Evolutionary conservation across 1,140 invertebrate species (phyloP).

Genomic region (Drosophila pruinosa): DNA sequence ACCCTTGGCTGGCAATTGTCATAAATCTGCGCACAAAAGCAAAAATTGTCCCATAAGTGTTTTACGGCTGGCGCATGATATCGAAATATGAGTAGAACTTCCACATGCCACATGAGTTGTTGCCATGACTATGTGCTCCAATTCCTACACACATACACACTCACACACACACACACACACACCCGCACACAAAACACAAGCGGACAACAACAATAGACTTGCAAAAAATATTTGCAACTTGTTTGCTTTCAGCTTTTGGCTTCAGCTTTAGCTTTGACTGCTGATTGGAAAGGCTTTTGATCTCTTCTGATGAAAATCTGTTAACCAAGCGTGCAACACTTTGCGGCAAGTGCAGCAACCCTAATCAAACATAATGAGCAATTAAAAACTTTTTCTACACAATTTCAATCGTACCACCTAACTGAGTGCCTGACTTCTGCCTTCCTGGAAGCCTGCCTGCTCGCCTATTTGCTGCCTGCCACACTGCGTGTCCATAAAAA

Average conservation of each 20-base stretch:
- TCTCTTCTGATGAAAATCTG: constrained; percentile 59
- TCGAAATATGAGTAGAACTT: constrained; percentile 11
- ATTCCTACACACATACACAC: constrained; percentile 44
- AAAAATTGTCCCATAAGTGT: constrained; percentile 71
- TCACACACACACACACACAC: constrained; percentile 7
- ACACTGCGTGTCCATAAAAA: constrained; percentile 8
- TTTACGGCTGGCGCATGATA: constrained; percentile 70
- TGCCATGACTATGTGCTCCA: constrained; percentile 54
- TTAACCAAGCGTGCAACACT: constrained; percentile 47
- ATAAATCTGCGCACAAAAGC: constrained; percentile 42
- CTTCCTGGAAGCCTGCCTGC: neutral
- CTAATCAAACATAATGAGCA: constrained; percentile 75
- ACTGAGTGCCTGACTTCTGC: neutral
- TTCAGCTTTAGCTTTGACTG: constrained; percentile 20
- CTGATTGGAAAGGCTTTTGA: constrained; percentile 74
- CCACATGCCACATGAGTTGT: constrained; percentile 17
- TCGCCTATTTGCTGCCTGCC: constrained; percentile 6
- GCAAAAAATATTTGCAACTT: constrained; percentile 70
- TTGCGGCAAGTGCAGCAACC: constrained; percentile 50
- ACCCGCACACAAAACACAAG: too few relatives aligned
- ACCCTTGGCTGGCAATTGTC: constrained; percentile 53
- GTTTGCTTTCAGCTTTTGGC: constrained; percentile 50
- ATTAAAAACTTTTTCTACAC: constrained; percentile 65
- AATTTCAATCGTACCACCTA: constrained; percentile 25
- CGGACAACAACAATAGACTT: constrained; percentile 15